These are phyloP conservation scores for Protonibea diacanthus DNA, from an alignment of 2,797 vertebrate genomes.

Conservation along the genomic window DNA sequence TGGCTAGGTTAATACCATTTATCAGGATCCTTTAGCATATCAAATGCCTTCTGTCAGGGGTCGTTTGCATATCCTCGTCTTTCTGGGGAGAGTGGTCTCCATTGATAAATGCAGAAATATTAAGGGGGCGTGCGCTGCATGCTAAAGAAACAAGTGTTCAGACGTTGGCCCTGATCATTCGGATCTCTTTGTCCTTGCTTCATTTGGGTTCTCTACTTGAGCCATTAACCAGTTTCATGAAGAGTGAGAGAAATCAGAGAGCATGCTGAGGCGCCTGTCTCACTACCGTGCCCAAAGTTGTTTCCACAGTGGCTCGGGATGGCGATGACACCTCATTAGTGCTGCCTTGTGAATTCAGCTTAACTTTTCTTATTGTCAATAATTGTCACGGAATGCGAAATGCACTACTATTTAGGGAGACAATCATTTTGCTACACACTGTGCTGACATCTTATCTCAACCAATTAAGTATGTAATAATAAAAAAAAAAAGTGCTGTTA, in stretches of 20 bases:
- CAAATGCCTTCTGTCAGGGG: slow-evolving; percentile 78
- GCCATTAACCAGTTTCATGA: slow-evolving; percentile 58
- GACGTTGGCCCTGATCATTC: slow-evolving; percentile 29
- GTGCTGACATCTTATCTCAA: slow-evolving; percentile 29
- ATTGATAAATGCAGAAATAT: slow-evolving; percentile 59
- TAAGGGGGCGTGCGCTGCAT: slow-evolving; percentile 48
- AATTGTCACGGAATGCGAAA: slow-evolving; percentile 49
- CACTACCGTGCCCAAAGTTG: slow-evolving; percentile 33
- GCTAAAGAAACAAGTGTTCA: slow-evolving; percentile 28
- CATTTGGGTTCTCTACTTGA: slow-evolving; percentile 37
- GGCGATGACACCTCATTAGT: slow-evolving; percentile 65
- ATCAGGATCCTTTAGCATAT: slow-evolving; percentile 78
- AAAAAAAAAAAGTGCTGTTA: neutral
- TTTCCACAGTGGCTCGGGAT: slow-evolving; percentile 33
- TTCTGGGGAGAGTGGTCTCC: slow-evolving; percentile 40
- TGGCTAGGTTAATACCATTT: slow-evolving; percentile 77
- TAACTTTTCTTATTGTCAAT: slow-evolving; percentile 52
- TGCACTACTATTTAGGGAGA: slow-evolving; percentile 28
- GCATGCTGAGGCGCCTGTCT: slow-evolving; percentile 35
- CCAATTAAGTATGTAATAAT: slow-evolving; percentile 54
- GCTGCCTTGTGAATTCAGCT: slow-evolving; percentile 36
- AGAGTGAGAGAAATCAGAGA: slow-evolving; percentile 36
- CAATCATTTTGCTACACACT: slow-evolving; percentile 29
- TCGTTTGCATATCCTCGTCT: slow-evolving; percentile 80
- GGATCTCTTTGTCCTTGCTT: slow-evolving; percentile 40